phyloP scores from a whole-genome alignment of 2,113 vertebrate species.

The Chitala chitala region DNA sequence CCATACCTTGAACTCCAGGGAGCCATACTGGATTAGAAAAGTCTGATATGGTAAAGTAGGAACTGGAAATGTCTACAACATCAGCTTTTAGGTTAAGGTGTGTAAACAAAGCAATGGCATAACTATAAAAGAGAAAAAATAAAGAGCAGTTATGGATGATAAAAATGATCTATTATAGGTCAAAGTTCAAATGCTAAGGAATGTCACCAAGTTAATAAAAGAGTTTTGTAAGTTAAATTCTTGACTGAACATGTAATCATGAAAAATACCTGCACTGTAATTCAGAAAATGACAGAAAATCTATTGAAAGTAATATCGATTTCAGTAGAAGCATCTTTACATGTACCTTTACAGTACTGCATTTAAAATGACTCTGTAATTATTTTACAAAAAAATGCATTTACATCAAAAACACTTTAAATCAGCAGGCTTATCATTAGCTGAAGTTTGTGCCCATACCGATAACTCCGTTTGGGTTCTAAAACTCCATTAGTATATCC shows the following conservation, averaged over 20 bases:
- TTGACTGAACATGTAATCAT: no score
- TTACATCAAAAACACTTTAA: background rate
- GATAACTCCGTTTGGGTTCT: slow-evolving; percentile 31
- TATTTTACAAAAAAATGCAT: background rate
- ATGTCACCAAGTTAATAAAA: no score
- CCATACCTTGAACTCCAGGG: slow-evolving; percentile 40
- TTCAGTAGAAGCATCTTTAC: no score
- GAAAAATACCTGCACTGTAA: no score
- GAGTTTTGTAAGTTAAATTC: no score
- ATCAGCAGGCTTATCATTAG: background rate
- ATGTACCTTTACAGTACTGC: no score
- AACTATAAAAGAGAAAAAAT: slow-evolving; percentile 20
- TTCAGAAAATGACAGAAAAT: no score
- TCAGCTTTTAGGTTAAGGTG: accelerated
- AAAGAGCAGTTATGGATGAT: background rate
- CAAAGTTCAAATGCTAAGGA: background rate
- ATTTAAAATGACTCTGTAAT: no score
- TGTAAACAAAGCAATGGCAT: slow-evolving; percentile 36
- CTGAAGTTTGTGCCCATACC: slow-evolving; percentile 39
- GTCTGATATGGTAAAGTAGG: slow-evolving; percentile 17
- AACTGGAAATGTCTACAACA: accelerated
- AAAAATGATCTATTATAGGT: background rate
- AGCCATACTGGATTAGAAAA: accelerated
- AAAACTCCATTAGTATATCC: slow-evolving; percentile 50
- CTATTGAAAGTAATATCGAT: no score